Percentiles rank a stretch among this genome's conserved stretches.
phyloP scores from a whole-genome alignment of 2,113 vertebrate genomes.

The Orthonyx spaldingii region DNA sequence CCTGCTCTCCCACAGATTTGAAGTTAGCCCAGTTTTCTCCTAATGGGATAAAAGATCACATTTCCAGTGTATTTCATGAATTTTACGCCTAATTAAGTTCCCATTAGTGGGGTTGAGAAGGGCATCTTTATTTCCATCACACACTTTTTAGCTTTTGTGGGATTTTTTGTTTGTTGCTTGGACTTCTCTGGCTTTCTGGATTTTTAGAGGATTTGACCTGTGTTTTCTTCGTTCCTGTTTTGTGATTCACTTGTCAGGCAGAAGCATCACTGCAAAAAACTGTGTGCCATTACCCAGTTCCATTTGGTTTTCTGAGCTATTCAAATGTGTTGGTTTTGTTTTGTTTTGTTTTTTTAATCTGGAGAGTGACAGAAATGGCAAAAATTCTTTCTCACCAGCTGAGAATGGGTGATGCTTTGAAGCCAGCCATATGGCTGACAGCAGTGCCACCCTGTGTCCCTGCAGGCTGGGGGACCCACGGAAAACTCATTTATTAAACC shows the following conservation, averaged over 20 bases:
- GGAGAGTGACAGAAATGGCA: not conserved
- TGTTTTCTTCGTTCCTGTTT: not conserved
- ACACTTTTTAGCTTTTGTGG: not conserved
- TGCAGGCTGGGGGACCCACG: not conserved
- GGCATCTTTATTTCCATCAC: not conserved
- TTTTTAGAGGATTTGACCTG: not conserved
- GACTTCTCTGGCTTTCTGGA: not conserved
- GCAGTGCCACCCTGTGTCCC: slow-evolving; percentile 38
- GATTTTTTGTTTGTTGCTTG: not conserved
- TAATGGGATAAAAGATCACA: not conserved
- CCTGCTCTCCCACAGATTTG: slow-evolving; percentile 7
- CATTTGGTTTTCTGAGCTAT: not conserved
- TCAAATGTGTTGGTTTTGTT: no score
- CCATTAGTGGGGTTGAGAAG: not conserved
- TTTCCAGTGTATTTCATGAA: not conserved
- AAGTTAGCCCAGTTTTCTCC: not conserved
- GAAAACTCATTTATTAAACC: not conserved
- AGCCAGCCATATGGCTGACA: slow-evolving; percentile 10
- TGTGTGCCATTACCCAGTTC: not conserved
- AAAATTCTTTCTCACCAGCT: not conserved
- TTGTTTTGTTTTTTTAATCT: not conserved
- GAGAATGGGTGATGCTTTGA: not conserved
- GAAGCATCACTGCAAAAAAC: not conserved
- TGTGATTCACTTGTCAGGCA: not conserved
- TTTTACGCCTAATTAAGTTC: not conserved